These are phyloP conservation scores for Columba janthina DNA, from an alignment of 2,113 vertebrate species.

Conservation along the genomic window DNA sequence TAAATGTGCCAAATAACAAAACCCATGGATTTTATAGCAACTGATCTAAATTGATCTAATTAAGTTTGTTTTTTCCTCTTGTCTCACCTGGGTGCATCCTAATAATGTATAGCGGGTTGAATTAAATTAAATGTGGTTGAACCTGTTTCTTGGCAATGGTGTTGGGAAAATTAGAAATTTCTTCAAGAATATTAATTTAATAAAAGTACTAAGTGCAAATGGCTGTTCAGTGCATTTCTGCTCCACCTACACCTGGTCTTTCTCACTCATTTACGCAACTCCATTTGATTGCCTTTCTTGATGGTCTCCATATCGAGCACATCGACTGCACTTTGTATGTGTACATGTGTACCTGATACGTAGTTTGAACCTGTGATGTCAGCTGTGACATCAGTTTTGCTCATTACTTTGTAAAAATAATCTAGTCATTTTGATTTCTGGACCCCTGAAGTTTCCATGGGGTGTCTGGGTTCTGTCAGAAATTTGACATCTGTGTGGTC, in stretches of 20 bases:
- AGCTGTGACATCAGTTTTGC: neutral
- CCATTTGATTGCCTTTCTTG: neutral
- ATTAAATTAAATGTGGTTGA: neutral
- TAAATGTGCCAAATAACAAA: slow-evolving; percentile 63
- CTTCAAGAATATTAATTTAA: neutral
- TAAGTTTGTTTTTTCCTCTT: slow-evolving; percentile 5
- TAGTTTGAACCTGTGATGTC: neutral
- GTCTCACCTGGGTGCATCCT: neutral
- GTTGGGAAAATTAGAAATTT: neutral
- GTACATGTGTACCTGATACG: neutral
- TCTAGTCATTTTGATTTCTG: neutral
- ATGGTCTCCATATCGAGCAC: rapidly evolving
- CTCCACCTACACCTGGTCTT: neutral
- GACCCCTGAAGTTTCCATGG: neutral
- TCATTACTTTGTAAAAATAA: neutral
- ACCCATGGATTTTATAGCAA: slow-evolving; percentile 41
- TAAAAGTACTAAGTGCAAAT: neutral
- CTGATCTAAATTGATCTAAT: slow-evolving; percentile 60
- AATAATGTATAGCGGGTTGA: neutral
- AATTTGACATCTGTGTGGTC: neutral
- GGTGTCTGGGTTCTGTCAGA: neutral
- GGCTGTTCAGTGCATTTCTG: neutral
- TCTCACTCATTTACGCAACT: neutral
- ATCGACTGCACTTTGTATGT: neutral
- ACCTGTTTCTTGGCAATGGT: neutral